Evolutionary conservation across 2,888 invertebrate species (phyloP).

Genomic region (Scaptomyza reducta): DNA sequence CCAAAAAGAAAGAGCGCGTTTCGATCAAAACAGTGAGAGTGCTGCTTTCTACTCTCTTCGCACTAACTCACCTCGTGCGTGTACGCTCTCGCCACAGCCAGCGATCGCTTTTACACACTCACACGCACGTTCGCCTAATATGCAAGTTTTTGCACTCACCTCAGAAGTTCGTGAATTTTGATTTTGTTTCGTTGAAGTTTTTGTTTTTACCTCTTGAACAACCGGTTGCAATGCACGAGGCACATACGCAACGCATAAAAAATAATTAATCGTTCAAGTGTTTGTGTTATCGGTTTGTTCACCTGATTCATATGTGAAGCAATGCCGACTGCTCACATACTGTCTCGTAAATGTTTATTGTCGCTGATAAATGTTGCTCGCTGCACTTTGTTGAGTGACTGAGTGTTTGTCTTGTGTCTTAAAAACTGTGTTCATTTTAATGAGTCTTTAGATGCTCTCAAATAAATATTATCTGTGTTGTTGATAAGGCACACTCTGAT

Average conservation of each 20-base stretch:
- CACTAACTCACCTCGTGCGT: not conserved
- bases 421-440: not conserved
- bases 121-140: not conserved
- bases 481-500: not conserved
- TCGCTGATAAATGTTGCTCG: not conserved
- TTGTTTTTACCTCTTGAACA: conserved; percentile 1
- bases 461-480: not conserved
- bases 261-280: conserved; percentile 4
- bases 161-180: not conserved
- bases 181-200: not conserved
- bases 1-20: conserved; percentile 3
- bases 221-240: conserved; percentile 16
- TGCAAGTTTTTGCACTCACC: not conserved
- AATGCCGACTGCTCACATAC: not conserved
- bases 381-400: not conserved
- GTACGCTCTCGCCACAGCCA: conserved; percentile 16
- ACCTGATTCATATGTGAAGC: not conserved
- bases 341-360: not conserved
- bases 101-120: not conserved
- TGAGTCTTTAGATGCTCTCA: not conserved
- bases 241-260: not conserved
- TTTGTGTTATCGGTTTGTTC: conserved; percentile 9
- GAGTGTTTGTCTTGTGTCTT: not conserved
- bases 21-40: not conserved
- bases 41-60: conserved; percentile 3